Evolutionary conservation across 1,140 invertebrate genomes (phyloP).

Genomic region (Lepidurus arcticus): DNA sequence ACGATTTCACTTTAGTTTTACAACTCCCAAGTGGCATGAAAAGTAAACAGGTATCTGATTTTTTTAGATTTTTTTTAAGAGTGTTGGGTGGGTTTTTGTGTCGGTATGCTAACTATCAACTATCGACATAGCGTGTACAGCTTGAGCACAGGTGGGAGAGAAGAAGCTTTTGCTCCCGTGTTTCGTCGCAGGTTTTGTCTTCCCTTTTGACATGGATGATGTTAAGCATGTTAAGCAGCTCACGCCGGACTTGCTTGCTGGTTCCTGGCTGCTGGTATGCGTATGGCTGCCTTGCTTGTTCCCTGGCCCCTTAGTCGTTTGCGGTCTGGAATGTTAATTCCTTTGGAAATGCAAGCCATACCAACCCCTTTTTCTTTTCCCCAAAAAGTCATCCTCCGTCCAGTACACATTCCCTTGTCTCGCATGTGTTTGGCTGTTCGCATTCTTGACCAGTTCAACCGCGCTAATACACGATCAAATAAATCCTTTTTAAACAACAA

Average conservation of each 20-base stretch:
- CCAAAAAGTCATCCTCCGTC: neutral
- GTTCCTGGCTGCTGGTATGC: neutral
- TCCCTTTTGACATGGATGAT: constrained; percentile 19
- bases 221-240: constrained; percentile 21
- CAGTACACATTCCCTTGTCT: neutral
- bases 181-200: constrained; percentile 10
- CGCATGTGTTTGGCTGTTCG: neutral
- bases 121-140: neutral
- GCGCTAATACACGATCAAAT: neutral
- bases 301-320: neutral
- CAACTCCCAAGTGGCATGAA: no score
- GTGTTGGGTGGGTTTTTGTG: neutral
- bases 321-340: constrained; percentile 21
- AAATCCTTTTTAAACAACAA: neutral
- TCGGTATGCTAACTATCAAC: neutral
- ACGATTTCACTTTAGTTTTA: no score
- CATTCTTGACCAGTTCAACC: constrained; percentile 18
- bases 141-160: neutral
- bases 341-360: constrained; percentile 16
- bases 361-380: neutral
- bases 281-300: neutral
- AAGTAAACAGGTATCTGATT: no score
- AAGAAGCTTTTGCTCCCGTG: neutral
- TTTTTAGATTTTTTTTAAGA: neutral
- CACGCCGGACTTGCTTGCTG: constrained; percentile 15